Percentiles rank a stretch among this genome's conserved stretches.
Conservation (phyloP, 1,140 invertebrate genomes). For the Bathynomus jamesi region DNA sequence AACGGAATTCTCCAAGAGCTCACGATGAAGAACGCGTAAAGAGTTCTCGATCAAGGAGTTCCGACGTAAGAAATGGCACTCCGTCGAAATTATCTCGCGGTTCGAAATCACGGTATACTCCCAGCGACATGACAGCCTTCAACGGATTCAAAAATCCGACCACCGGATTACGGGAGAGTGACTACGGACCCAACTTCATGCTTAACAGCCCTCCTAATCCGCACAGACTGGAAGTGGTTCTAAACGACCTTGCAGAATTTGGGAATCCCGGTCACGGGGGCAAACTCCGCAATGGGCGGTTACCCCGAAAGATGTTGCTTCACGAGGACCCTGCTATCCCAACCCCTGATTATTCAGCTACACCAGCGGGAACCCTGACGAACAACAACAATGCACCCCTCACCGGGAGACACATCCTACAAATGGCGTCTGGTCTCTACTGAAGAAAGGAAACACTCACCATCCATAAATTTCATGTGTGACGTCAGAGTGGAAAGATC, state of each 20-base stretch:
- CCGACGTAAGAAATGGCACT: slow-evolving; percentile 12
- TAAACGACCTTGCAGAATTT: slow-evolving; percentile 26
- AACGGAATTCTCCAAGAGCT: slow-evolving; percentile 5
- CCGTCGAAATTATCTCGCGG: slow-evolving; percentile 5
- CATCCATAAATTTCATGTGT: too few species aligned
- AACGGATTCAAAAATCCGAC: slow-evolving; percentile 33
- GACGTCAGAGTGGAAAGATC: too few species aligned
- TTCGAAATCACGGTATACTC: slow-evolving; percentile 12
- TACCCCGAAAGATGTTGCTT: slow-evolving; percentile 9
- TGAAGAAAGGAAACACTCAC: too few species aligned
- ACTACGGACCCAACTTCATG: slow-evolving; percentile 36
- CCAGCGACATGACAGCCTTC: slow-evolving; percentile 27
- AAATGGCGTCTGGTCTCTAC: slow-evolving; percentile 37
- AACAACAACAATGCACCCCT: slow-evolving; percentile 11
- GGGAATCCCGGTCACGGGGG: slow-evolving; percentile 13
- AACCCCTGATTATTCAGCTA: slow-evolving; percentile 36
- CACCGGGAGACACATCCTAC: slow-evolving; percentile 30
- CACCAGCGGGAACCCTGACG: slow-evolving; percentile 21
- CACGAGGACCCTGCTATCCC: slow-evolving; percentile 36
- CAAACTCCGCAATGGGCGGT: background rate
- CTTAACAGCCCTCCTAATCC: slow-evolving; percentile 27
- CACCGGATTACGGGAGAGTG: slow-evolving; percentile 29
- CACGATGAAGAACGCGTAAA: slow-evolving; percentile 16
- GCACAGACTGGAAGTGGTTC: slow-evolving; percentile 5
- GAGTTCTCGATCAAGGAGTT: background rate